phyloP scores from a whole-genome alignment of 2,888 invertebrate species.

The Pristionchus arcanus region DNA sequence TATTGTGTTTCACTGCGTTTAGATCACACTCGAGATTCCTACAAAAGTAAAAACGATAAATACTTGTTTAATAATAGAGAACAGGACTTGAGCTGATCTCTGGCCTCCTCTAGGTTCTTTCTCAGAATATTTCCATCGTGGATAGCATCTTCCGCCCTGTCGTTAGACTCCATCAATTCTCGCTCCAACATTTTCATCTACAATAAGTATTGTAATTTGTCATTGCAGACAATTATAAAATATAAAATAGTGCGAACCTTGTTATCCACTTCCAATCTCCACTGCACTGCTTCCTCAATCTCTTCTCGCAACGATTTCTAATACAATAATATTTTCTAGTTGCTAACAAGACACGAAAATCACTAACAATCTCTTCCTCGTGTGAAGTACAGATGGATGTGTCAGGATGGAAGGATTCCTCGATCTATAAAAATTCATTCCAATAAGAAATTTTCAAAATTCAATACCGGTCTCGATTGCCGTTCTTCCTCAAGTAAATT shows the following conservation, averaged over 20 bases:
- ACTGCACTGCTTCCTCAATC: conserved; percentile 39
- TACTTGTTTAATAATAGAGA: background rate
- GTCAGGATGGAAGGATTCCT: conserved; percentile 29
- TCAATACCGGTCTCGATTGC: background rate
- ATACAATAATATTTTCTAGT: background rate
- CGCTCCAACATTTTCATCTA: conserved; percentile 32
- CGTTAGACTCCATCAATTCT: conserved; percentile 47
- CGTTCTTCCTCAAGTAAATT: conserved; percentile 48
- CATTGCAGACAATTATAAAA: background rate
- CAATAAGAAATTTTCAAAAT: background rate
- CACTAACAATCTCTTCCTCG: conserved; percentile 51
- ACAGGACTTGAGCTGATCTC: conserved; percentile 21
- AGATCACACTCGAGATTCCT: conserved; percentile 36
- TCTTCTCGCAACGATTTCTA: conserved; percentile 36
- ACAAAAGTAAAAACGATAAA: background rate
- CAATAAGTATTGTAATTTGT: background rate
- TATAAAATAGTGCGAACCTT: background rate
- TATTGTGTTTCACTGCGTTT: conserved; percentile 38
- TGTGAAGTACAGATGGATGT: conserved; percentile 29
- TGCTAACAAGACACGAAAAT: background rate
- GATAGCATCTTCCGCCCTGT: conserved; percentile 47
- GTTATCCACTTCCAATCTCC: background rate
- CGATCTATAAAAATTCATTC: background rate
- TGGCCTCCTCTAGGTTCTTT: conserved; percentile 33
- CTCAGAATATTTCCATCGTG: conserved; percentile 41